These are phyloP conservation scores for Agonum fuliginosum DNA, from an alignment of 2,888 invertebrate genomes.

Conservation along the genomic window DNA sequence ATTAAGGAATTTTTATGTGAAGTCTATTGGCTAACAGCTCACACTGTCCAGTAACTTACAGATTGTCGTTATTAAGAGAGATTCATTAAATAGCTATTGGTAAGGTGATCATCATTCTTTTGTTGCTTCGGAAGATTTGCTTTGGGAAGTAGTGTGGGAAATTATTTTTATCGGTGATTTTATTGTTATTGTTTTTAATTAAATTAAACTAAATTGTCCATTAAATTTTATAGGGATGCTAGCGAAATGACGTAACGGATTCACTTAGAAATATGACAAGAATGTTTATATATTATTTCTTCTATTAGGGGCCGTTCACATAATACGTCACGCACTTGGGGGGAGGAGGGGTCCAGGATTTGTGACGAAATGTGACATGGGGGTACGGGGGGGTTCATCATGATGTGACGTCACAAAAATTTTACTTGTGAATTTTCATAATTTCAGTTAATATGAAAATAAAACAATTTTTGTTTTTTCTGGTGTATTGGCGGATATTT, in stretches of 20 bases:
- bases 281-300: too few species aligned
- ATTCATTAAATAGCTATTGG: constrained; percentile 21
- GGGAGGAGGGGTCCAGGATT: too few species aligned
- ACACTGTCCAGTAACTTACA: constrained; percentile 8
- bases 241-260: not conserved
- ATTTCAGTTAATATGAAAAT: too few species aligned
- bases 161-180: constrained; percentile 24
- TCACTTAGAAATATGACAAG: too few species aligned
- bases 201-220: not conserved
- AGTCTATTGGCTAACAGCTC: constrained; percentile 11
- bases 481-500: too few species aligned
- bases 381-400: too few species aligned
- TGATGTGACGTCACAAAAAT: too few species aligned
- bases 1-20: constrained; percentile 39
- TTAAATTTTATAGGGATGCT: not conserved
- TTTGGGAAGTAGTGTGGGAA: constrained; percentile 21
- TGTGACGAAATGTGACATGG: too few species aligned
- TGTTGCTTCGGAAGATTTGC: not conserved
- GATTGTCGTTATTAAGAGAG: constrained; percentile 1
- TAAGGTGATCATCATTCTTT: constrained; percentile 17
- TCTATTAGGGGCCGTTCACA: too few species aligned
- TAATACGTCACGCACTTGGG: too few species aligned
- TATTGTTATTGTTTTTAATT: constrained; percentile 23
- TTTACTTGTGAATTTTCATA: too few species aligned
- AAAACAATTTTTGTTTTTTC: too few species aligned